Conservation (phyloP, 2,113 vertebrate species). For the Rhagologus leucostigma region DNA sequence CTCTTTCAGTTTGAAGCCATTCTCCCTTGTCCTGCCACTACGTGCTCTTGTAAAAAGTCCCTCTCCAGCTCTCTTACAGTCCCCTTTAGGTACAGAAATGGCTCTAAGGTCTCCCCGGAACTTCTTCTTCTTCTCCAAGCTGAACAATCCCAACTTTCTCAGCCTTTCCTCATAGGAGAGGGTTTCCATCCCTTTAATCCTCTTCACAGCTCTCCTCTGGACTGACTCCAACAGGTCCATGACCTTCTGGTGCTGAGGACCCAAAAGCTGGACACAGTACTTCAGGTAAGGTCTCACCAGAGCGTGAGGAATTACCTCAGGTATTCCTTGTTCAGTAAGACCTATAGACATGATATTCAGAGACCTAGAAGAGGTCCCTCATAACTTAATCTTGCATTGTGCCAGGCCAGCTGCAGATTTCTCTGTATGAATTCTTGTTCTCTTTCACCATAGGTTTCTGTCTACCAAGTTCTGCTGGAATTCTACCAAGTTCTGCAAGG, state of each 20-base stretch:
- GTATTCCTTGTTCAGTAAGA: not conserved
- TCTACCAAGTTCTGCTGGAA: not conserved
- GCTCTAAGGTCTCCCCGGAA: rapidly evolving
- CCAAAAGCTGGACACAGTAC: not conserved
- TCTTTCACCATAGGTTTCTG: not conserved
- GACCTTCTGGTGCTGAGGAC: not conserved
- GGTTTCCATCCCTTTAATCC: not conserved
- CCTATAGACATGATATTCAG: not conserved
- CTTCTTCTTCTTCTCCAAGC: not conserved
- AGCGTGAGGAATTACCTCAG: not conserved
- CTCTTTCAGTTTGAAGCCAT: not conserved
- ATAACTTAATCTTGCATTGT: not conserved
- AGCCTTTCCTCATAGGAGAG: not conserved
- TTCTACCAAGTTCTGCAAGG: not conserved
- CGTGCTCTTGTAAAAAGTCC: not conserved
- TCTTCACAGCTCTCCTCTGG: not conserved
- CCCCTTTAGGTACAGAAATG: not conserved
- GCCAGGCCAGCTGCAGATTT: not conserved
- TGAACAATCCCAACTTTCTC: not conserved
- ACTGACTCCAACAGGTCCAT: not conserved
- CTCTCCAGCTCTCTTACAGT: not conserved
- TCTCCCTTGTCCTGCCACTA: not conserved
- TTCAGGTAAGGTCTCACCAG: not conserved
- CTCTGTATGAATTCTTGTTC: not conserved
- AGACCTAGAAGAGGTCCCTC: not conserved